These are phyloP conservation scores for Piaya cayana DNA, from an alignment of 2,113 vertebrate species.

Conservation along the genomic window DNA sequence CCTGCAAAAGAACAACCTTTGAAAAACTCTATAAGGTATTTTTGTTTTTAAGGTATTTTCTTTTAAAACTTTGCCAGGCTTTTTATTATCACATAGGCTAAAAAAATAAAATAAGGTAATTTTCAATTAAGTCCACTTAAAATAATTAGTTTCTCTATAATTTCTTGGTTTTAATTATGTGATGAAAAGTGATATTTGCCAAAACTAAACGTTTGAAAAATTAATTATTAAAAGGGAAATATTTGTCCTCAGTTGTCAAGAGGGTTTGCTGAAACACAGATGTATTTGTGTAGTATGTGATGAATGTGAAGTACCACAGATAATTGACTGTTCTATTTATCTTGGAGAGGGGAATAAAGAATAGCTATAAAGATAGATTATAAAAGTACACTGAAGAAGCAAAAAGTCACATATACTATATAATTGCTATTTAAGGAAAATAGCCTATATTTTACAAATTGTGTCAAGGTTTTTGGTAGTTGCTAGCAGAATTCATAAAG, in stretches of 20 bases:
- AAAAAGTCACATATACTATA: not conserved
- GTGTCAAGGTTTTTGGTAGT: not conserved
- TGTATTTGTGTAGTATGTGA: not conserved
- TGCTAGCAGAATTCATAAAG: not conserved
- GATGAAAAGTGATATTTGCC: not conserved
- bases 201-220: not conserved
- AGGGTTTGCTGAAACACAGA: not conserved
- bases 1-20: not conserved
- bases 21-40: not conserved
- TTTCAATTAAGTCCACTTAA: not conserved
- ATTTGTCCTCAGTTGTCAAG: not conserved
- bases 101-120: not conserved
- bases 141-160: not conserved
- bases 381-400: not conserved
- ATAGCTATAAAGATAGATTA: not conserved
- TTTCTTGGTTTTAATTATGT: not conserved
- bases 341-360: not conserved
- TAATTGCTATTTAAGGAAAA: not conserved
- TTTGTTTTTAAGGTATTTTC: not conserved
- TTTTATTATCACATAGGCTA: not conserved
- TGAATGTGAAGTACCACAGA: not conserved
- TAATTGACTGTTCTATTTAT: not conserved
- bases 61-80: not conserved
- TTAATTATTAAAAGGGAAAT: not conserved
- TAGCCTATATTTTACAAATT: not conserved